Percentiles rank a stretch among this genome's conserved stretches.
Evolutionary conservation across 1,140 invertebrate genomes (phyloP).

Genomic region (Papilio polyxenes): DNA sequence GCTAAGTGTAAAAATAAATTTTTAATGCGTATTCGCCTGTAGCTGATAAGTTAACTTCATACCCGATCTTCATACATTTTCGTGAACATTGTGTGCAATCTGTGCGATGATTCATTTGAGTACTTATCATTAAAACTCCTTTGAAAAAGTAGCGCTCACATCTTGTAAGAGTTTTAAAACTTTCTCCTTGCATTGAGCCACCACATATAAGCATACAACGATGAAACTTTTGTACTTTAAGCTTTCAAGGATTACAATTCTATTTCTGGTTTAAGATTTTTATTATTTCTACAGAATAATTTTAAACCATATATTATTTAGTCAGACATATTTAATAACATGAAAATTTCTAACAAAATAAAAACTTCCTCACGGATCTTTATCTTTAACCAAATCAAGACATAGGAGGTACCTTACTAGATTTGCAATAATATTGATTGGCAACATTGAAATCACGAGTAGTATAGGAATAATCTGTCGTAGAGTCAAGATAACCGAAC

Average conservation of each 20-base stretch:
- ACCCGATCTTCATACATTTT: neutral
- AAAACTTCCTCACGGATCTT: too few relatives aligned
- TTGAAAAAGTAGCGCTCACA: neutral
- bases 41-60: too few relatives aligned
- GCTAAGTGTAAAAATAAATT: too few relatives aligned
- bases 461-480: constrained; percentile 9
- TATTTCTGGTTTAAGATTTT: neutral
- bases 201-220: neutral
- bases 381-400: neutral
- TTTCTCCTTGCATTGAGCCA: neutral
- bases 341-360: too few relatives aligned
- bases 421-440: neutral
- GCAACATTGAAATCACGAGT: neutral
- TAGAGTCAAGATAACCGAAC: neutral
- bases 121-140: neutral
- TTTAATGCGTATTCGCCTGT: too few relatives aligned
- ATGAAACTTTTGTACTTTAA: neutral
- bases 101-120: neutral
- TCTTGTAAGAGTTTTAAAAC: neutral
- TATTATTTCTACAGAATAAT: neutral
- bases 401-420: neutral
- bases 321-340: too few relatives aligned
- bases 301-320: neutral
- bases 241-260: neutral
- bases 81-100: neutral